A percentile compares a stretch with the other conserved stretches of the same genome.
These are phyloP conservation scores for Schizopygopsis malacanthus DNA, from an alignment of 2,797 vertebrate species.

Conservation along the genomic window DNA sequence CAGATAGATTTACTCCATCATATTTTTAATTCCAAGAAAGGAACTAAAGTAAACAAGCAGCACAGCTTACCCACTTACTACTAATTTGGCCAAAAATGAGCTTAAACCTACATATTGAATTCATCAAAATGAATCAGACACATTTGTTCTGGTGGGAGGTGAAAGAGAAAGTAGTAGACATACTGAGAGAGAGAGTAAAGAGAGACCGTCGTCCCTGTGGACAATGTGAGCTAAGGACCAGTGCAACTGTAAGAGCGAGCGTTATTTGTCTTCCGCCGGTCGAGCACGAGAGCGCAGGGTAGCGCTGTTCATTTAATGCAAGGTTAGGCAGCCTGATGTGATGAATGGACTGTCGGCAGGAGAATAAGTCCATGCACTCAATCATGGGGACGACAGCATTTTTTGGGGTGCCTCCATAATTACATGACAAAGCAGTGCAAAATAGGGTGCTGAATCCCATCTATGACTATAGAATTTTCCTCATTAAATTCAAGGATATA, in stretches of 20 bases:
- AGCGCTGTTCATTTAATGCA: conserved; percentile 92
- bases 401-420: conserved; percentile 68
- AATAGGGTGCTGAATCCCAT: conserved; percentile 64
- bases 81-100: background rate
- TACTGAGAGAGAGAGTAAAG: conserved; percentile 30
- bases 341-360: conserved; percentile 87
- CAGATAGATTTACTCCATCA: background rate
- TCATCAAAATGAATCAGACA: background rate
- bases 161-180: conserved; percentile 8
- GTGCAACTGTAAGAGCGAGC: conserved; percentile 3
- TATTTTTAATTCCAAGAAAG: background rate
- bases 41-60: background rate
- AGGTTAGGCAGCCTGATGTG: conserved; percentile 89
- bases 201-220: conserved; percentile 22
- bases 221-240: background rate
- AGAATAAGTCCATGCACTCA: conserved; percentile 86
- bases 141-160: conserved; percentile 19
- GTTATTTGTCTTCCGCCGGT: conserved; percentile 75
- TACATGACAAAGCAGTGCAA: conserved; percentile 66
- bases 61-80: background rate
- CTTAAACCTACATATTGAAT: background rate
- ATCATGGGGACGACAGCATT: conserved; percentile 76
- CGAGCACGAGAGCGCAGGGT: conserved; percentile 79
- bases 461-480: conserved; percentile 53
- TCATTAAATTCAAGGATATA: conserved; percentile 42